Conservation (phyloP, 2,888 invertebrate species). For the Muscina levida region DNA sequence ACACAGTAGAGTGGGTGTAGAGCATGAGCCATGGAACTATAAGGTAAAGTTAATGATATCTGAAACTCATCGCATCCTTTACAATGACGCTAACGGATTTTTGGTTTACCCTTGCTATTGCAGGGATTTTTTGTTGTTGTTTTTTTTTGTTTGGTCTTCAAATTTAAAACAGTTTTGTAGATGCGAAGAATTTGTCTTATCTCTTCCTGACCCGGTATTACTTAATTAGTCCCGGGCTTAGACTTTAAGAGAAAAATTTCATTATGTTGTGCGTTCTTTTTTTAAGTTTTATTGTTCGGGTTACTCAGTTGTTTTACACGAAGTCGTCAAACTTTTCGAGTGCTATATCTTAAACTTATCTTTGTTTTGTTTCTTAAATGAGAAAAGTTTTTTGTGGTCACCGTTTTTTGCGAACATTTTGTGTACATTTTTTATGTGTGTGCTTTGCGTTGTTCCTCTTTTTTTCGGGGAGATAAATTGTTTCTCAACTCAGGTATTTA, state of each 20-base stretch:
- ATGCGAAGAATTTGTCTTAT: not conserved
- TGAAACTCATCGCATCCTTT: not conserved
- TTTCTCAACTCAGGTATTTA: slow-evolving; percentile 9
- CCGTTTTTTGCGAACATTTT: not conserved
- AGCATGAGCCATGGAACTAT: not conserved
- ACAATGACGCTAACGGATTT: not conserved
- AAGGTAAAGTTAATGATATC: slow-evolving; percentile 24
- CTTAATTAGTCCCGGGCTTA: slow-evolving; percentile 11
- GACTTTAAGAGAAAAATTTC: not conserved
- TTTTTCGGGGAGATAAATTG: not conserved
- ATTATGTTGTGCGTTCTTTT: slow-evolving; percentile 1
- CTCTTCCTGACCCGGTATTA: not conserved
- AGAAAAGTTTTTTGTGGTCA: slow-evolving; percentile 7
- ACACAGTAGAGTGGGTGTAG: not conserved
- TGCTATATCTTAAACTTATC: not conserved
- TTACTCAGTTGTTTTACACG: not conserved
- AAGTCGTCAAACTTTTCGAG: not conserved
- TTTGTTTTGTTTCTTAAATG: slow-evolving; percentile 6
- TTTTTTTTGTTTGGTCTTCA: too few species aligned
- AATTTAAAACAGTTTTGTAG: too few species aligned
- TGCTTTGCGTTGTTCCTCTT: not conserved
- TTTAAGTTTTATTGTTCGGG: not conserved
- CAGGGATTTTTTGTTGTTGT: too few species aligned
- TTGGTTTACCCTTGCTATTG: not conserved
- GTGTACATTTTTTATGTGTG: too few species aligned